Percentiles rank a stretch among this genome's conserved stretches.
Evolutionary conservation across 2,888 invertebrate genomes (phyloP).

Genomic region (Entomobrya proxima): DNA sequence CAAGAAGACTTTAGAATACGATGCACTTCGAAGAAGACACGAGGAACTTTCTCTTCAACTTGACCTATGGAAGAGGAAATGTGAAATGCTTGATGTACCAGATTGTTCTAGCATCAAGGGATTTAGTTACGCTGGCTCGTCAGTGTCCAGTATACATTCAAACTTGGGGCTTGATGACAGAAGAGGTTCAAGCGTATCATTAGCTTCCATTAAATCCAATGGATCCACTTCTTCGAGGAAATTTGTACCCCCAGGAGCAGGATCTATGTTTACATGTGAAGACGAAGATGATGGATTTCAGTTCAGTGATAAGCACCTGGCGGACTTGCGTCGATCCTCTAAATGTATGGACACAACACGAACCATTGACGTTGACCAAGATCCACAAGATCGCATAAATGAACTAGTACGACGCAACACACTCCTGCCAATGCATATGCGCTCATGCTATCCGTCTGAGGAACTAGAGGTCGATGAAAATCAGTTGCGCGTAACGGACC

Average conservation of each 20-base stretch:
- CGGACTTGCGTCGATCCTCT: conserved; percentile 81
- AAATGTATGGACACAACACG: conserved; percentile 75
- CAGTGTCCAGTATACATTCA: conserved; percentile 49
- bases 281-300: conserved; percentile 90
- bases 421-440: conserved; percentile 88
- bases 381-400: conserved; percentile 79
- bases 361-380: conserved; percentile 74
- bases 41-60: conserved; percentile 15
- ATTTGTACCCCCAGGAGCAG: conserved; percentile 74
- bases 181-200: conserved; percentile 60
- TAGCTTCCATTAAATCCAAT: conserved; percentile 69
- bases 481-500: conserved; percentile 37
- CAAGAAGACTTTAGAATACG: conserved; percentile 33
- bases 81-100: conserved; percentile 12
- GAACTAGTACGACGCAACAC: conserved; percentile 89
- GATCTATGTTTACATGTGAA: conserved; percentile 83
- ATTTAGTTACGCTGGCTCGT: conserved; percentile 34
- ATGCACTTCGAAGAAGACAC: background rate
- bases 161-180: conserved; percentile 7
- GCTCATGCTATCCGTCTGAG: conserved; percentile 90
- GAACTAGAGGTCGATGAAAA: conserved; percentile 79
- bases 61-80: conserved; percentile 14
- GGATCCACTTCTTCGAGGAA: conserved; percentile 69
- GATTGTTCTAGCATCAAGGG: conserved; percentile 47
- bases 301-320: conserved; percentile 88